Base-by-base conservation (phyloP, 2,113 vertebrate genomes). In the Pardalotus punctatus region DNA sequence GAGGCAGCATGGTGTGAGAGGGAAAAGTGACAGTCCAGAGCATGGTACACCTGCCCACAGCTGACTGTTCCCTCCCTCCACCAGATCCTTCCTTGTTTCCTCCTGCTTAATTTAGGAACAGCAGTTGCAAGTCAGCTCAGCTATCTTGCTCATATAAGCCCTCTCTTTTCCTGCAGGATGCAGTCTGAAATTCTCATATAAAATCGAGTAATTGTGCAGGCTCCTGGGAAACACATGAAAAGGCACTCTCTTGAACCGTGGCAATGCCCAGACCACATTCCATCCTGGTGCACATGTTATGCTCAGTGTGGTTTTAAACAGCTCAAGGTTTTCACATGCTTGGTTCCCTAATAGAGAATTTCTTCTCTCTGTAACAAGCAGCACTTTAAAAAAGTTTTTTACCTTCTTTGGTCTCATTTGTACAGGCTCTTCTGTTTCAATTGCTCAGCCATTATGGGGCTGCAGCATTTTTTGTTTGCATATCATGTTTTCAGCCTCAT, bases 181-280 rank as follows among this genome's bases (percentile, higher is more conserved):
- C 51, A 54, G 65, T 28, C 72, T 80, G 29, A 86, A 64, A 31
- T 87, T 90, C 56, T 93, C 81, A 70, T 51, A 87, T 57, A 79
- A 79, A 90, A 60, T 53, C 21, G 35, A 76, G 58, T 80, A 83
- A 67, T 64, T 72, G 64, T 56, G 67, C 64, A 84, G 69, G 58
- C 54, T 77, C 69, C 88, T 87, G 88, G 73, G 88, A 95, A 95
- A 91, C 60, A 83, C 36, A 77, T 65, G 42, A 88, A 86, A 93
- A n/a, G 58, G 64, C 65, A 81, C 73, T 83, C 35, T 81, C 66
- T 86, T 79, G 64, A 83, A 76, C 57, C 64, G 67, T 53, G 78
- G 88, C 64, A 72, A 70, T 84, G 69, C 73, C 60, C 60, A 94
- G 56, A 87, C 50, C 58, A 69, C 85, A 81, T 45, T 81, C 50